phyloP scores from a whole-genome alignment of 2,113 vertebrate genomes.

The Jacana jacana region DNA sequence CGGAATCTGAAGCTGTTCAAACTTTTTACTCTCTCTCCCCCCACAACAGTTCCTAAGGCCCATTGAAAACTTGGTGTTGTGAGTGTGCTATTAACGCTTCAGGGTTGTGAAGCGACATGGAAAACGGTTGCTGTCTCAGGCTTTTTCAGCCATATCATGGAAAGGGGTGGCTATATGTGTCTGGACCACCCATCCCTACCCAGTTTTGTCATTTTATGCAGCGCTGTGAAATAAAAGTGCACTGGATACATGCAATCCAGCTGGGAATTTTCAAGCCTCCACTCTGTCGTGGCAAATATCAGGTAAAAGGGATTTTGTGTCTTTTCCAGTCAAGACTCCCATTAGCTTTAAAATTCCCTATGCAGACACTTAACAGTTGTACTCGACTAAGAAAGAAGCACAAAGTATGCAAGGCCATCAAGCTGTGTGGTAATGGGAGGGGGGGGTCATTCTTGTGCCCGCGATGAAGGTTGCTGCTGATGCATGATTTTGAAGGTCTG shows the following conservation, averaged over 20 bases:
- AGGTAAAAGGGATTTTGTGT: neutral
- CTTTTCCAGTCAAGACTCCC: neutral
- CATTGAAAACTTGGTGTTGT: neutral
- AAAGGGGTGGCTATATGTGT: neutral
- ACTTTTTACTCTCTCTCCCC: neutral
- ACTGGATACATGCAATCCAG: neutral
- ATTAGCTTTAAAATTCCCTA: neutral
- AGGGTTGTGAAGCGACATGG: neutral
- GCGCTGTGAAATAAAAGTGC: neutral
- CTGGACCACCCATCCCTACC: neutral
- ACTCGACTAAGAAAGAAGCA: neutral
- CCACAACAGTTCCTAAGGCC: conserved; percentile 15
- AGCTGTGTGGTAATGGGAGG: neutral
- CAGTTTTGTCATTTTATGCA: neutral
- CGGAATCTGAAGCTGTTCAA: conserved; percentile 55
- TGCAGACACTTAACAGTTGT: neutral
- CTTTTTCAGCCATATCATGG: neutral
- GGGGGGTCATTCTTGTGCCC: neutral
- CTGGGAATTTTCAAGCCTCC: neutral
- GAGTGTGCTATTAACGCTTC: neutral
- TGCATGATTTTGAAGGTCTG: neutral
- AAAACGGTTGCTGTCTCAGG: neutral
- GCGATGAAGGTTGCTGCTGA: neutral
- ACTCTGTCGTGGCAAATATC: neutral
- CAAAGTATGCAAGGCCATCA: neutral